Evolutionary conservation across 2,113 vertebrate species (phyloP).

Genomic region (Mormyrus lacerda): DNA sequence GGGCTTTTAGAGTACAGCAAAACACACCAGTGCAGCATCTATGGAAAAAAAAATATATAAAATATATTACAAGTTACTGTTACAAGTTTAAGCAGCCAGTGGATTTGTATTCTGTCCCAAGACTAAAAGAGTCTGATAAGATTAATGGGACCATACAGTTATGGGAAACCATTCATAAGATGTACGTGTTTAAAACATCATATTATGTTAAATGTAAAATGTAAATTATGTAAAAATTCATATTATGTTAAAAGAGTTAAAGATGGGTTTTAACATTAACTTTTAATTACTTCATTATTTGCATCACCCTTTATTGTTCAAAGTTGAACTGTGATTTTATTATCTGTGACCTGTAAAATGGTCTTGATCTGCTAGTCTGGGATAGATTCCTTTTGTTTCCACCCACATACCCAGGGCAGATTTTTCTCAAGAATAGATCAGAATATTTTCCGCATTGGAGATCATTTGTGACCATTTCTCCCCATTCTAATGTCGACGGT

Average conservation of each 20-base stretch:
- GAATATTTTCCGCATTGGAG: no score
- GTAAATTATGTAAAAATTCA: no score
- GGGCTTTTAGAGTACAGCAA: not conserved
- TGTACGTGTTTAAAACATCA: no score
- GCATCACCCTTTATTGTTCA: not conserved
- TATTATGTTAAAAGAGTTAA: not conserved
- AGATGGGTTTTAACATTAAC: not conserved
- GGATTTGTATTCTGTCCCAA: no score
- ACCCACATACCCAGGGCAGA: not conserved
- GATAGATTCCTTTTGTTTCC: not conserved
- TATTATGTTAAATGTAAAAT: no score
- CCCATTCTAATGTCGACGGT: not conserved
- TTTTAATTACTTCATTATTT: not conserved
- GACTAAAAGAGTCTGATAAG: no score
- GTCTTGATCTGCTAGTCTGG: not conserved
- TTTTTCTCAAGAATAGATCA: not conserved
- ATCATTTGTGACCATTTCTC: not conserved
- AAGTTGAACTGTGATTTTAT: not conserved
- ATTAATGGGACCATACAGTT: no score
- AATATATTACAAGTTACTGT: not conserved
- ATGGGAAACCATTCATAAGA: not conserved
- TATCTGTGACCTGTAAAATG: not conserved
- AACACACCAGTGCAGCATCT: not conserved
- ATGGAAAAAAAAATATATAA: not conserved
- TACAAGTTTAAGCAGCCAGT: not conserved